phyloP scores from a whole-genome alignment of 2,797 vertebrate species.

The Chromis chromis region DNA sequence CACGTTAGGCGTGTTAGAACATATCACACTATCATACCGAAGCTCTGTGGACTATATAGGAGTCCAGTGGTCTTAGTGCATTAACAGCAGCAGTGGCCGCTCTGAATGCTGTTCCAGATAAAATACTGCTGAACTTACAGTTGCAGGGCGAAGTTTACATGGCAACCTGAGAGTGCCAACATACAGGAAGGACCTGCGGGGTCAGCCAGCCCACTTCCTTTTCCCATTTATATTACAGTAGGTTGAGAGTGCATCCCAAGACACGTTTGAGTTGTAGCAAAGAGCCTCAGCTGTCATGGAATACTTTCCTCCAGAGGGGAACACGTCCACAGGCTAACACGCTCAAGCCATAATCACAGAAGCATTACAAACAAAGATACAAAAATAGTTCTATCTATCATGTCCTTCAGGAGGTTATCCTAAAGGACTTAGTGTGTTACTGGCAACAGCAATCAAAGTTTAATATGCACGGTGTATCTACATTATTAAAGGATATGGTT shows the following conservation, averaged over 20 bases:
- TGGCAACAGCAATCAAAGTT: constrained; percentile 29
- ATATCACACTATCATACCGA: background rate
- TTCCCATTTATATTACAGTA: constrained; percentile 66
- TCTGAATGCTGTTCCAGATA: constrained; percentile 31
- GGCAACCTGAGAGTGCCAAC: constrained; percentile 23
- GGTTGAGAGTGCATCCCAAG: constrained; percentile 51
- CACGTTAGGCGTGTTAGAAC: background rate
- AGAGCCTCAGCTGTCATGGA: constrained; percentile 37
- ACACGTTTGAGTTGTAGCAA: constrained; percentile 21
- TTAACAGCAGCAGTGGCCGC: constrained; percentile 8
- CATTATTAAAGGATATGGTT: background rate
- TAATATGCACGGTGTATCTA: constrained; percentile 2
- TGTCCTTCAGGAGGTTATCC: constrained; percentile 8
- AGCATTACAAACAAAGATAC: background rate
- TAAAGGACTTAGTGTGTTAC: background rate
- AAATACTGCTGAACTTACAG: constrained; percentile 42
- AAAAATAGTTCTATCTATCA: constrained; percentile 43
- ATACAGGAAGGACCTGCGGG: constrained; percentile 33
- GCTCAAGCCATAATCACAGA: constrained; percentile 22
- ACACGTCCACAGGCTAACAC: constrained; percentile 15
- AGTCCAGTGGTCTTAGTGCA: background rate
- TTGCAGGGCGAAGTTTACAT: constrained; percentile 23
- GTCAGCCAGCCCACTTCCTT: constrained; percentile 49
- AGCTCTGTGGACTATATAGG: background rate
- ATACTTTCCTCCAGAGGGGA: constrained; percentile 13